Conservation (phyloP, 1,140 invertebrate species). For the Seison nebaliae region DNA sequence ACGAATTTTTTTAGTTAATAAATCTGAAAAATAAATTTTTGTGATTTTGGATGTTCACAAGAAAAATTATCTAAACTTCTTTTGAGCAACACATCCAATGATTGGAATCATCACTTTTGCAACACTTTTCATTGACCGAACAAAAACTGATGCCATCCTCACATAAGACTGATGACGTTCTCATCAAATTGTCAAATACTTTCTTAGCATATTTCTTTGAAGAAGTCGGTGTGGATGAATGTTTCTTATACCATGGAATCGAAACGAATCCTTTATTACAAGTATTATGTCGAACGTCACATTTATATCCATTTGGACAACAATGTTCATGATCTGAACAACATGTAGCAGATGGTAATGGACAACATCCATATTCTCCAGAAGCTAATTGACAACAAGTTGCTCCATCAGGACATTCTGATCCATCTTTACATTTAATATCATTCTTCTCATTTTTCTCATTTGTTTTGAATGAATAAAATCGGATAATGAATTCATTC, state of each 20-base stretch:
- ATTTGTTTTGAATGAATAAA: background rate
- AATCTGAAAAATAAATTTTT: too few species aligned
- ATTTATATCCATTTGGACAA: conserved; percentile 18
- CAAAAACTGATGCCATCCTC: too few species aligned
- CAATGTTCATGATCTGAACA: conserved; percentile 20
- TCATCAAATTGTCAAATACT: too few species aligned
- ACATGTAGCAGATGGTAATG: conserved; percentile 15
- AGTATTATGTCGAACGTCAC: conserved; percentile 15
- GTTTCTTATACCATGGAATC: conserved; percentile 9
- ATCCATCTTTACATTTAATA: conserved; percentile 16
- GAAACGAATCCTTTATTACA: conserved; percentile 13
- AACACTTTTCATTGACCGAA: too few species aligned
- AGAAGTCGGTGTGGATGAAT: background rate
- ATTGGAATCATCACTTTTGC: too few species aligned
- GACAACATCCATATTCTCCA: conserved; percentile 21
- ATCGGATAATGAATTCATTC: background rate
- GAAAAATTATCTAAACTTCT: too few species aligned
- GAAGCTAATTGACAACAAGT: conserved; percentile 24
- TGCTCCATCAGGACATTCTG: conserved; percentile 20
- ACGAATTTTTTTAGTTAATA: too few species aligned
- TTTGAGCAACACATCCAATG: too few species aligned
- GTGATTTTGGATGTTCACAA: too few species aligned
- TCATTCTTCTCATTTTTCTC: conserved; percentile 1
- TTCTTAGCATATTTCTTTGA: too few species aligned
- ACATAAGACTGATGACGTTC: too few species aligned